A percentile compares a stretch with the other conserved stretches of the same genome.
phyloP scores from a whole-genome alignment of 2,888 invertebrate genomes.

The Tortricodes alternella region DNA sequence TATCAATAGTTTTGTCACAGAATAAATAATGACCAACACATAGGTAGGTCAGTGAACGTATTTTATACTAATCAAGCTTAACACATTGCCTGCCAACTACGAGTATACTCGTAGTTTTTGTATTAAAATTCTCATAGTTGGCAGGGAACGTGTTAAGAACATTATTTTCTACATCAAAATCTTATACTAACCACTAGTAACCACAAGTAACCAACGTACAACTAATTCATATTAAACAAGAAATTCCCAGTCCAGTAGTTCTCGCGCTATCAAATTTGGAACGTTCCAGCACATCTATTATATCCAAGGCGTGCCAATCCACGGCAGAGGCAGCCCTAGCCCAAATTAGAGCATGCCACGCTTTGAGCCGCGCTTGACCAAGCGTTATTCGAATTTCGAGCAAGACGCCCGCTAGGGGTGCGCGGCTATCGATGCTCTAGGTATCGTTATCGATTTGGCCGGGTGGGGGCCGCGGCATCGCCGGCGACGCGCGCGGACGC shows the following conservation, averaged over 20 bases:
- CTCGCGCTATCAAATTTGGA: conserved; percentile 18
- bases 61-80: too few species aligned
- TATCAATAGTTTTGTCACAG: too few species aligned
- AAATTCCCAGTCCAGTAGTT: background rate
- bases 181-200: background rate
- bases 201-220: background rate
- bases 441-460: conserved; percentile 30
- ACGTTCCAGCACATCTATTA: conserved; percentile 18
- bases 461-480: conserved; percentile 43
- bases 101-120: too few species aligned
- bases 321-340: conserved; percentile 44
- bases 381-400: conserved; percentile 77
- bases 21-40: too few species aligned
- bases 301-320: conserved; percentile 20
- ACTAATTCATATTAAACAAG: too few species aligned
- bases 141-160: too few species aligned
- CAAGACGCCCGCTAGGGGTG: conserved; percentile 61
- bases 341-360: conserved; percentile 72
- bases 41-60: too few species aligned
- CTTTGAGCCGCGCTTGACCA: conserved; percentile 79
- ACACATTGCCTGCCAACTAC: too few species aligned
- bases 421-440: conserved; percentile 21
- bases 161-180: too few species aligned
- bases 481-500: conserved; percentile 68
- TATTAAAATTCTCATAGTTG: too few species aligned